Conservation (phyloP, 2,113 vertebrate species). For the Bagarius yarrelli region DNA sequence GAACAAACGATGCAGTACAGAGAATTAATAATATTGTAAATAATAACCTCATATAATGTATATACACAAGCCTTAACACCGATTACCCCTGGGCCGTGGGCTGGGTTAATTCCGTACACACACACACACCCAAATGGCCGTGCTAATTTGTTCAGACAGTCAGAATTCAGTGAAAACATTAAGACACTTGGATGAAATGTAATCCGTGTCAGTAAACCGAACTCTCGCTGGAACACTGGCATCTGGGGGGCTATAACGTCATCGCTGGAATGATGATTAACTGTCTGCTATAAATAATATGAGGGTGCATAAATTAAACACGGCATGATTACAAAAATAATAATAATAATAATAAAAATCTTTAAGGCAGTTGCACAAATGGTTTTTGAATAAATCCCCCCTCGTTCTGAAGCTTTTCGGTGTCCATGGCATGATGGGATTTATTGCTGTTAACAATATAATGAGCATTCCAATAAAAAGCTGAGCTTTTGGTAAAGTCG, state of each 20-base stretch:
- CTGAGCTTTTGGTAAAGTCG: constrained; percentile 3
- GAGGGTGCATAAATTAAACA: constrained; percentile 68
- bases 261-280: constrained; percentile 86
- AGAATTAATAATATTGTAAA: constrained; percentile 52
- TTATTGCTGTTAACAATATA: constrained; percentile 23
- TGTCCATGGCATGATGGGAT: not conserved
- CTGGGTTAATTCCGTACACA: not conserved
- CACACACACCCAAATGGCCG: not conserved
- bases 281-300: constrained; percentile 84
- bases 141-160: not conserved
- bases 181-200: not conserved
- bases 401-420: constrained; percentile 75
- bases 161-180: not conserved
- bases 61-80: constrained; percentile 62
- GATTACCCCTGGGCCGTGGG: not conserved
- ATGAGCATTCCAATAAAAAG: constrained; percentile 6
- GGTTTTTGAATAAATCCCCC: constrained; percentile 39
- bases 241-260: constrained; percentile 67
- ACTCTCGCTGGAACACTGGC: constrained; percentile 73
- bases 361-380: constrained; percentile 66
- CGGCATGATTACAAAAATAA: constrained; percentile 51
- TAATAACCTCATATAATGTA: constrained; percentile 53
- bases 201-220: constrained; percentile 34
- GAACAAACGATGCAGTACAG: constrained; percentile 45
- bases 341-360: constrained; percentile 58